A percentile compares a stretch with the other conserved stretches of the same genome.
Evolutionary conservation across 2,113 vertebrate species (phyloP).

Genomic region (Macaca mulatta): DNA sequence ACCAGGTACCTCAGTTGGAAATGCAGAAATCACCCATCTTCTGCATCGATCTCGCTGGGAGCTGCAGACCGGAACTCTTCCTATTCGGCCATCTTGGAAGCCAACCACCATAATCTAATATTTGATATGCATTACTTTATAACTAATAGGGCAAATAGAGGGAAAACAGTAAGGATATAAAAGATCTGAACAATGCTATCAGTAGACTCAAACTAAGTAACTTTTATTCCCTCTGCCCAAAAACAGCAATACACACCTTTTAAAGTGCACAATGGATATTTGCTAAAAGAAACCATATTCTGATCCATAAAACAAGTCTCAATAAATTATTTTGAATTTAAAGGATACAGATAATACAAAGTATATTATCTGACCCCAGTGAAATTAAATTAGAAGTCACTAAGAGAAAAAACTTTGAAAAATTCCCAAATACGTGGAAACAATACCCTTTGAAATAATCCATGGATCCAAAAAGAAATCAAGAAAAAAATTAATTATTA

Average conservation of each 20-base stretch:
- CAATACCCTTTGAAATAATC: slow-evolving; percentile 11
- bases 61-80: too few relatives aligned
- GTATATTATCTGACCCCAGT: background rate
- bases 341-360: background rate
- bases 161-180: background rate
- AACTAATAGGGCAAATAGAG: background rate
- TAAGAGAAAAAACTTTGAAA: background rate
- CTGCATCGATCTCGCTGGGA: too few relatives aligned
- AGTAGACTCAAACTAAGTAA: background rate
- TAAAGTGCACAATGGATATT: background rate
- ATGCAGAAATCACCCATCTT: too few relatives aligned
- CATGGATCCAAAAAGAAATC: background rate
- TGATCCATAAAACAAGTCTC: background rate
- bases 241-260: background rate
- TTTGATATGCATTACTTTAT: background rate
- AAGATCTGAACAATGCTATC: background rate
- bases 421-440: background rate
- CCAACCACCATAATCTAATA: background rate
- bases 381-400: background rate
- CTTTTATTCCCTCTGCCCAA: background rate
- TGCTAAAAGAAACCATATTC: background rate
- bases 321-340: background rate
- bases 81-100: too few relatives aligned
- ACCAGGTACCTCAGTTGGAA: too few relatives aligned
- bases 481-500: background rate